These are phyloP conservation scores for Actenoides hombroni DNA, from an alignment of 2,113 vertebrate species.

Conservation along the genomic window DNA sequence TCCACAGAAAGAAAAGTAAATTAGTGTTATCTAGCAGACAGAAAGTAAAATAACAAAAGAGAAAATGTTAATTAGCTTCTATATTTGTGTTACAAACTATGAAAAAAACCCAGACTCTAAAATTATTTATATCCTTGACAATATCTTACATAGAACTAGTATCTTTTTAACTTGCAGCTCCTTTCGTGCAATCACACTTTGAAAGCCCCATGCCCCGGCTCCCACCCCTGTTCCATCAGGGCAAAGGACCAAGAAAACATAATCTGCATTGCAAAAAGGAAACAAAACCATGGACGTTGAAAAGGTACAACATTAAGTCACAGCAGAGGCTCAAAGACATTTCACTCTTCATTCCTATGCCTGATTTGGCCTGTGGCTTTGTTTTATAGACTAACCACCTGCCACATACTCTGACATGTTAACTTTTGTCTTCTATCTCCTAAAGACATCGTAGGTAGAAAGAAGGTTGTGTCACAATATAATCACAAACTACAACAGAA, in stretches of 20 bases:
- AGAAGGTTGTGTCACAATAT: not conserved
- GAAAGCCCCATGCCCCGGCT: not conserved
- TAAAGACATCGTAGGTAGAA: not conserved
- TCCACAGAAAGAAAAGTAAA: not conserved
- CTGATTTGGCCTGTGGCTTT: not conserved
- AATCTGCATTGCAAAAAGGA: not conserved
- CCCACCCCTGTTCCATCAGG: not conserved
- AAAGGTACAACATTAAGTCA: not conserved
- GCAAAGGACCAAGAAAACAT: not conserved
- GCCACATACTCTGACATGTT: not conserved
- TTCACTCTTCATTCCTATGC: not conserved
- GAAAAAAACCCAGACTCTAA: not conserved
- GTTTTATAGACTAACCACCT: not conserved
- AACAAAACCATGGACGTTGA: not conserved
- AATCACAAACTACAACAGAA: not conserved
- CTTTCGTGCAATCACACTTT: not conserved
- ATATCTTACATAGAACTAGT: not conserved
- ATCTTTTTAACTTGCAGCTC: not conserved
- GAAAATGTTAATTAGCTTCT: not conserved
- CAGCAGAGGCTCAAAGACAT: not conserved
- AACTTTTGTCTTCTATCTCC: not conserved
- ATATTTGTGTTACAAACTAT: not conserved
- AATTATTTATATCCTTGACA: not conserved
- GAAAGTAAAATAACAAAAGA: not conserved
- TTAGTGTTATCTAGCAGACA: not conserved